phyloP scores from a whole-genome alignment of 64 coral and sea anemone species.

The Stylophora pistillata region DNA sequence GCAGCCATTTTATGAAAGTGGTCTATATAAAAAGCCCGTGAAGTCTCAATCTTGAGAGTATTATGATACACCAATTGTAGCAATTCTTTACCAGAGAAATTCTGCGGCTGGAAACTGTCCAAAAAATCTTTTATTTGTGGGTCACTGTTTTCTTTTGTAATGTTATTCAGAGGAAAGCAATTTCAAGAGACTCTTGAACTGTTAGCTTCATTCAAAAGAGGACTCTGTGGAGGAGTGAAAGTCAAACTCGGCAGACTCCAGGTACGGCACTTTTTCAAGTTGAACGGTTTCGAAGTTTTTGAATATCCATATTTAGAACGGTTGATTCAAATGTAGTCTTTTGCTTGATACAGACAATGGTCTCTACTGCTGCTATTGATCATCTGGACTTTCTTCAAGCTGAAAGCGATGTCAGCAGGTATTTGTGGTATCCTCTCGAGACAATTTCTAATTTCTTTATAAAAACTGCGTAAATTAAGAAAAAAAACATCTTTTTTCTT shows the following conservation, averaged over 20 bases:
- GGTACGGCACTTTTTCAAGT: neutral
- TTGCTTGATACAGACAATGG: constrained; percentile 39
- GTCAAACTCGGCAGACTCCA: constrained; percentile 87
- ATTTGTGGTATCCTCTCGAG: neutral
- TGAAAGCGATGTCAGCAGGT: constrained; percentile 27
- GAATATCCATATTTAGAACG: neutral
- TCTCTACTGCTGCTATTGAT: constrained; percentile 80
- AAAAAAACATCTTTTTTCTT: no score
- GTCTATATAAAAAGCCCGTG: no score
- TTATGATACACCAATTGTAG: no score
- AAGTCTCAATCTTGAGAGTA: no score
- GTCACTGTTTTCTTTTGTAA: neutral
- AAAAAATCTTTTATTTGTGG: neutral
- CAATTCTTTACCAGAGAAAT: no score
- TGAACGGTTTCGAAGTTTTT: neutral
- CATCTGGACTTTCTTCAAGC: constrained; percentile 86
- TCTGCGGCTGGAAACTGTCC: neutral
- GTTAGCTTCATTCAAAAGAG: constrained; percentile 91
- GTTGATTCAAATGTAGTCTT: neutral
- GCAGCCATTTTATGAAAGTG: no score
- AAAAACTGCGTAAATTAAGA: no score
- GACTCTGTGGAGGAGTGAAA: constrained; percentile 81
- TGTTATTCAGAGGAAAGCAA: constrained; percentile 75
- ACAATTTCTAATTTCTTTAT: neutral
- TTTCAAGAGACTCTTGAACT: constrained; percentile 88